These are phyloP conservation scores for Scophthalmus maximus DNA, from an alignment of 2,113 vertebrate genomes.

Conservation along the genomic window DNA sequence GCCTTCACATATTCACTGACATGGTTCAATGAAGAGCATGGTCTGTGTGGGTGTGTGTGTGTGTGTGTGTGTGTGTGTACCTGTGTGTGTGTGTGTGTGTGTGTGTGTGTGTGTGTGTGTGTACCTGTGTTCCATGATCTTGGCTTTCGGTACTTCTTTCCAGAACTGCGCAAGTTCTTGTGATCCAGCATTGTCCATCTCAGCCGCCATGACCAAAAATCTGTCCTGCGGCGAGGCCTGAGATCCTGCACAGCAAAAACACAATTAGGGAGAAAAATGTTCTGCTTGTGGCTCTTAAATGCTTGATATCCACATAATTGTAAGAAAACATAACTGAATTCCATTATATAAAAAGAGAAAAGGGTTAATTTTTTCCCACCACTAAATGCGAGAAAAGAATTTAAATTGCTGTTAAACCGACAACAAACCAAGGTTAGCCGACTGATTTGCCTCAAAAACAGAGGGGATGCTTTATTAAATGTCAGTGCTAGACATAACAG, in stretches of 20 bases:
- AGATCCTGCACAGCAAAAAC: conserved; percentile 81
- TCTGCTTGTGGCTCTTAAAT: not conserved
- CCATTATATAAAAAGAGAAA: too few relatives aligned
- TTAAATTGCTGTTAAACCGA: not conserved
- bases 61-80: too few relatives aligned
- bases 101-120: too few relatives aligned
- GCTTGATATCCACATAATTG: too few relatives aligned
- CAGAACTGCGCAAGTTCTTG: conserved; percentile 93
- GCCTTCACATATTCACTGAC: too few relatives aligned
- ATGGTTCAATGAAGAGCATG: not conserved
- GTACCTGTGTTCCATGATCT: conserved; percentile 96
- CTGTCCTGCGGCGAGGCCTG: conserved; percentile 93
- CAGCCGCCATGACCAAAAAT: conserved; percentile 97
- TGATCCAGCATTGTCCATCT: conserved; percentile 89
- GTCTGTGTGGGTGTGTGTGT: too few relatives aligned
- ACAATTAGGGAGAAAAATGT: not conserved
- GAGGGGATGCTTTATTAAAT: not conserved
- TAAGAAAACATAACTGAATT: too few relatives aligned
- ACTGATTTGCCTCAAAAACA: not conserved
- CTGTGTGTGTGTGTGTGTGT: too few relatives aligned
- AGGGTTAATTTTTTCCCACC: too few relatives aligned
- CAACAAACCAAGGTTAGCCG: not conserved
- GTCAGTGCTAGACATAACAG: conserved; percentile 2
- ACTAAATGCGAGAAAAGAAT: conserved; percentile 5
- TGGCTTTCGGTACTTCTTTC: conserved; percentile 92